phyloP scores from a whole-genome alignment of 2,797 vertebrate species.

The Propithecus perrieri region DNA sequence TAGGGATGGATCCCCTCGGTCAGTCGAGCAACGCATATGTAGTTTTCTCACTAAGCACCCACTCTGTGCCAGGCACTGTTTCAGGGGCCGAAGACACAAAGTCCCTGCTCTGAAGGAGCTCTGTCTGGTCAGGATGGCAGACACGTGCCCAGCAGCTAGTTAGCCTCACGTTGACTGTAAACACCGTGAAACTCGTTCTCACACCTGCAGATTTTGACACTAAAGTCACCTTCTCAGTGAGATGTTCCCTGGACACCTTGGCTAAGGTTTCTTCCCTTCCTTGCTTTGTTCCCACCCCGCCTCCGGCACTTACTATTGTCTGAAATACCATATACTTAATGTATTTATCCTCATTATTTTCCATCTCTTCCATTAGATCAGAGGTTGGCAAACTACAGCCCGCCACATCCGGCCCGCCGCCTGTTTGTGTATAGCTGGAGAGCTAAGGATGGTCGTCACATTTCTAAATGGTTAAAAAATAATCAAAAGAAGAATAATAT shows the following conservation, averaged over 20 bases:
- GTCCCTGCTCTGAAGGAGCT: background rate
- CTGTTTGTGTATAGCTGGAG: background rate
- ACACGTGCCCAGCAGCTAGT: background rate
- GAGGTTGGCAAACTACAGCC: background rate
- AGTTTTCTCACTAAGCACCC: background rate
- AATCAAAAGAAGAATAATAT: background rate
- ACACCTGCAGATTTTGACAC: background rate
- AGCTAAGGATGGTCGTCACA: background rate
- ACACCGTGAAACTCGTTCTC: background rate
- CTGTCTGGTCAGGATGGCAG: background rate
- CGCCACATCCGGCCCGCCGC: background rate
- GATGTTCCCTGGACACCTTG: background rate
- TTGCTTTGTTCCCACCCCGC: too few species aligned
- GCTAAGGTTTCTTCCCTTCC: background rate
- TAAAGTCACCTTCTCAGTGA: background rate
- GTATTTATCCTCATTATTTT: background rate
- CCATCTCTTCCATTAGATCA: background rate
- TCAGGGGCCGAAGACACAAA: background rate
- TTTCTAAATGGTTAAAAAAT: background rate
- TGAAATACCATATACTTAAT: background rate
- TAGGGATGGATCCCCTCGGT: background rate
- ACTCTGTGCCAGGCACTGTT: background rate
- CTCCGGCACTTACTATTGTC: background rate
- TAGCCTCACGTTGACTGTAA: fast-evolving
- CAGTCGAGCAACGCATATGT: background rate